These are phyloP conservation scores for Bos javanicus DNA, from an alignment of 2,113 vertebrate species.

Conservation along the genomic window DNA sequence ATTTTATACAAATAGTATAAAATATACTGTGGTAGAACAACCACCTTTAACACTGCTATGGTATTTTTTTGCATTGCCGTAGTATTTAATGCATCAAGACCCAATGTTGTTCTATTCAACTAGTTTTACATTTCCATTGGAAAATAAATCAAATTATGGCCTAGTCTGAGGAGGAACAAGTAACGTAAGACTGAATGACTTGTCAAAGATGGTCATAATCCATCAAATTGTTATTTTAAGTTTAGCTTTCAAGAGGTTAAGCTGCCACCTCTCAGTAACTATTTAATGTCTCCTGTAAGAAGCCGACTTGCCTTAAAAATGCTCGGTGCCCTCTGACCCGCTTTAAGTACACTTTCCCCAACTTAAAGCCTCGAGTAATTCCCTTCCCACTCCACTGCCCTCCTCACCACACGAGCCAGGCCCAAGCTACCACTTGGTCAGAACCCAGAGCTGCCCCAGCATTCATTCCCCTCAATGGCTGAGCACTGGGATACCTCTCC, in stretches of 20 bases:
- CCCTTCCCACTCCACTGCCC: not conserved
- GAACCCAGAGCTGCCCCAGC: not conserved
- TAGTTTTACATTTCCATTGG: not conserved
- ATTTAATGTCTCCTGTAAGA: not conserved
- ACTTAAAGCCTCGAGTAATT: not conserved
- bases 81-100: not conserved
- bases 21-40: not conserved
- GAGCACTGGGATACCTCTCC: not conserved
- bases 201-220: not conserved
- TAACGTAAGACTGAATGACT: not conserved
- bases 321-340: not conserved
- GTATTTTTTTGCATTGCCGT: not conserved
- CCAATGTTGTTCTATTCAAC: not conserved
- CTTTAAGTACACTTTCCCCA: not conserved
- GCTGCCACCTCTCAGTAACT: not conserved
- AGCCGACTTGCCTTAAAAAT: not conserved
- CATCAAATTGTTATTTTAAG: conserved; percentile 4
- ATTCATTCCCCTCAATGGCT: not conserved
- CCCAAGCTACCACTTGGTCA: not conserved
- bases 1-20: not conserved
- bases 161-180: not conserved
- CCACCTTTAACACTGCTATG: not conserved
- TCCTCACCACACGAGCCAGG: not conserved
- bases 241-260: not conserved
- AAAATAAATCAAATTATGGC: not conserved